Percentiles rank a stretch among this genome's conserved stretches.
Conservation (phyloP, 2,113 vertebrate species). For the Orientallactaga bullata region DNA sequence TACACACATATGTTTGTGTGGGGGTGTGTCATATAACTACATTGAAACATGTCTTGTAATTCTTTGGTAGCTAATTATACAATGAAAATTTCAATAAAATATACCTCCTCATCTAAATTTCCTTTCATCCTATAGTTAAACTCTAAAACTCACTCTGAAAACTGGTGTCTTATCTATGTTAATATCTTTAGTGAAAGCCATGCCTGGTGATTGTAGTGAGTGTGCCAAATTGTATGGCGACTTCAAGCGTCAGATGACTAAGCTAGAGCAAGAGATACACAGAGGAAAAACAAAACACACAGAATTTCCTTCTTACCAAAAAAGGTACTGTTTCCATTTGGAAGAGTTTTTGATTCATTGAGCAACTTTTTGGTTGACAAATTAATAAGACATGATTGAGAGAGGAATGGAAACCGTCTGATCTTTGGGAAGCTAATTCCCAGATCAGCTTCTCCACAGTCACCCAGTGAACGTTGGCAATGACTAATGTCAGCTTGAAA, state of each 20-base stretch:
- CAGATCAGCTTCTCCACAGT: background rate
- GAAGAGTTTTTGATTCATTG: constrained; percentile 24
- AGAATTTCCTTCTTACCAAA: background rate
- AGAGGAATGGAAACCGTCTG: constrained; percentile 61
- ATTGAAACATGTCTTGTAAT: background rate
- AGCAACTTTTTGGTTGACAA: constrained; percentile 55
- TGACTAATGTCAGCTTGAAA: constrained; percentile 28
- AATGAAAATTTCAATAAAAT: constrained; percentile 48
- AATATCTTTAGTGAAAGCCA: constrained; percentile 8
- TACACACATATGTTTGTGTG: no score
- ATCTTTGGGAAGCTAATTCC: constrained; percentile 46
- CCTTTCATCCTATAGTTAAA: constrained; percentile 48
- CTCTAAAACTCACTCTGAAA: constrained; percentile 15
- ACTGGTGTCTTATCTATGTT: background rate
- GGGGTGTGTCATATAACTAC: background rate
- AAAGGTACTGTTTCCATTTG: constrained; percentile 59
- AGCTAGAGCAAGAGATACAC: background rate
- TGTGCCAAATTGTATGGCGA: constrained; percentile 11
- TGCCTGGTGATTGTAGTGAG: constrained; percentile 47
- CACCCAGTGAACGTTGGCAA: background rate
- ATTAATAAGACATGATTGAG: constrained; percentile 54
- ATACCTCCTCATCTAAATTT: background rate
- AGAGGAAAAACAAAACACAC: background rate
- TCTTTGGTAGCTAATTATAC: background rate
- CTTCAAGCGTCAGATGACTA: constrained; percentile 31